phyloP scores from a whole-genome alignment of 2,888 invertebrate genomes.

The Synergus umbraculus region DNA sequence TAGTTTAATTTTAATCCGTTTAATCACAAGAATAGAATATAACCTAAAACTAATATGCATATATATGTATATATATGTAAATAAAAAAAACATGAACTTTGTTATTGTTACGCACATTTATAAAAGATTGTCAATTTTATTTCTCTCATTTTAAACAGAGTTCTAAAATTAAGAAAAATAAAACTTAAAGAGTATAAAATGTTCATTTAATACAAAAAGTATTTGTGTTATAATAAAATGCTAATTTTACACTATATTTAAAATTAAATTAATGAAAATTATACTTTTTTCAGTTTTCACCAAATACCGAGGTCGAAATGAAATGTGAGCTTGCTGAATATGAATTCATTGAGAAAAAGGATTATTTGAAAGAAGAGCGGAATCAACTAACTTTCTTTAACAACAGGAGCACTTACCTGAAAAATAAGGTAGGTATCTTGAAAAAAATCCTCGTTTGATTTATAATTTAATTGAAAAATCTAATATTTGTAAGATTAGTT shows the following conservation, averaged over 20 bases:
- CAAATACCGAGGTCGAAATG: not conserved
- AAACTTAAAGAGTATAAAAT: not conserved
- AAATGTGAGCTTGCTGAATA: not conserved
- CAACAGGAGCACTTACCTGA: too few species aligned
- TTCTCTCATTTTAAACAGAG: not conserved
- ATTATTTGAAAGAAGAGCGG: not conserved
- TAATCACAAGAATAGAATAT: not conserved
- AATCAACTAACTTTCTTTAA: not conserved
- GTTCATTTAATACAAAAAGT: not conserved
- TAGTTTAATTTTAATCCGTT: too few species aligned
- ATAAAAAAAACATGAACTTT: too few species aligned
- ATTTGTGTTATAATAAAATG: not conserved
- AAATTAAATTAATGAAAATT: not conserved
- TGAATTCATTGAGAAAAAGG: not conserved
- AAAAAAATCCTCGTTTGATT: too few species aligned
- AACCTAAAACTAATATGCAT: not conserved
- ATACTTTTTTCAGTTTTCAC: conserved; percentile 2
- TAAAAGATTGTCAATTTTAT: not conserved
- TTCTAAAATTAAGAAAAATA: not conserved
- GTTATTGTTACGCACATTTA: too few species aligned
- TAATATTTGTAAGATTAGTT: not conserved
- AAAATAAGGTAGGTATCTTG: too few species aligned
- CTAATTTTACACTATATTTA: not conserved
- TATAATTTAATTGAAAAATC: too few species aligned
- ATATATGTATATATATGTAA: too few species aligned